phyloP scores from a whole-genome alignment of 2,113 vertebrate genomes.

The Peromyscus polionotus region DNA sequence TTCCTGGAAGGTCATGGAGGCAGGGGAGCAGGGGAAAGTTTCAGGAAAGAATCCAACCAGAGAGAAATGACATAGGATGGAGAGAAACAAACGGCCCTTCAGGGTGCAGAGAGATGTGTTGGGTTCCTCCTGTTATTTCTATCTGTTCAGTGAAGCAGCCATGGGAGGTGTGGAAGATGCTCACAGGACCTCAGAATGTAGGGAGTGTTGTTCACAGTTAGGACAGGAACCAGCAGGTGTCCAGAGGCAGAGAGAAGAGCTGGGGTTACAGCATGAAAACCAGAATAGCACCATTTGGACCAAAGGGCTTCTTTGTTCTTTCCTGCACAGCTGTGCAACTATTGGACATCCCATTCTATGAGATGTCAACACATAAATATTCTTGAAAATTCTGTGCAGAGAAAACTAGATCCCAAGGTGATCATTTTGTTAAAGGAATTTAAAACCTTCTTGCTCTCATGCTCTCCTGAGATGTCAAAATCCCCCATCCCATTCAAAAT shows the following conservation, averaged over 20 bases:
- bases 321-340: not conserved
- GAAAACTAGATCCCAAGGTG: not conserved
- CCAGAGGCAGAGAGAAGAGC: not conserved
- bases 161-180: not conserved
- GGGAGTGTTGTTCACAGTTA: not conserved
- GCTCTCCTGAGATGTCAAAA: not conserved
- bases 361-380: not conserved
- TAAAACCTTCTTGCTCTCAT: conserved; percentile 25
- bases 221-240: not conserved
- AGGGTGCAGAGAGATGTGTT: not conserved
- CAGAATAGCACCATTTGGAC: not conserved
- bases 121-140: not conserved
- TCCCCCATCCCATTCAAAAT: not conserved
- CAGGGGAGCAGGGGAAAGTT: not conserved
- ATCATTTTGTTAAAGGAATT: conserved; percentile 33
- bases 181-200: not conserved
- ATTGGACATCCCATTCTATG: not conserved
- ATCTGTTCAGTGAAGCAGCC: not conserved
- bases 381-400: not conserved
- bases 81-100: not conserved
- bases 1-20: not conserved
- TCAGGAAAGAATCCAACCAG: not conserved
- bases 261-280: not conserved
- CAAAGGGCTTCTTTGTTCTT: not conserved
- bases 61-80: not conserved